Conservation (phyloP, 2,113 vertebrate genomes). For the Pollimyrus isidori region DNA sequence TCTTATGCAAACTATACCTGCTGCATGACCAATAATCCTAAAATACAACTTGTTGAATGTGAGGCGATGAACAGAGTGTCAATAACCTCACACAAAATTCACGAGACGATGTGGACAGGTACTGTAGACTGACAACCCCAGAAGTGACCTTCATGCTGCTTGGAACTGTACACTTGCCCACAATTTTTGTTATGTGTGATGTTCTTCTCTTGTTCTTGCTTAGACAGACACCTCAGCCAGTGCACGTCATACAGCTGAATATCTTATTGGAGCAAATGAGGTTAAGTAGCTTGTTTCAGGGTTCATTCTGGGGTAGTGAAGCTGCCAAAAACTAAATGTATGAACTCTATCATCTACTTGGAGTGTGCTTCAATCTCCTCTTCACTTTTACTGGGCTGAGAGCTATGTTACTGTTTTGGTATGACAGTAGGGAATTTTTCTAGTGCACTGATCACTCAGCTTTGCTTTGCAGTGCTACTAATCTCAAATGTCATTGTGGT, state of each 20-base stretch:
- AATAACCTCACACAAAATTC: not conserved
- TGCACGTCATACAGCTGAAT: not conserved
- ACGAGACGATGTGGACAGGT: not conserved
- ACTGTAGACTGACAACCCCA: not conserved
- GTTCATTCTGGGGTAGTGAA: not conserved
- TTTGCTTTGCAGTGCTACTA: not conserved
- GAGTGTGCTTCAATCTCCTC: not conserved
- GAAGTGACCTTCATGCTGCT: not conserved
- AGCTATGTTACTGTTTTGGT: not conserved
- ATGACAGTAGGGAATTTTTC: not conserved
- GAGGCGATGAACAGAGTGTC: not conserved
- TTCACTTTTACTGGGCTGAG: not conserved
- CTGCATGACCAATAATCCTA: not conserved
- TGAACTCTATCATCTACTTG: not conserved
- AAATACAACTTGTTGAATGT: not conserved
- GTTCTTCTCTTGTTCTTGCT: not conserved
- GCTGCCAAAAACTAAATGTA: not conserved
- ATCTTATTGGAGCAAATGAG: not conserved
- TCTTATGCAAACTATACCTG: not conserved
- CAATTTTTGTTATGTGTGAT: not conserved
- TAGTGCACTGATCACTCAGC: not conserved
- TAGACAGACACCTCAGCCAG: not conserved
- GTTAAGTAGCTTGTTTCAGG: not conserved
- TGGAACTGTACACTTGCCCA: not conserved
- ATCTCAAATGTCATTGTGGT: conserved; percentile 5